Conservation (phyloP, 2,797 vertebrate species). For the Leuciscus waleckii region DNA sequence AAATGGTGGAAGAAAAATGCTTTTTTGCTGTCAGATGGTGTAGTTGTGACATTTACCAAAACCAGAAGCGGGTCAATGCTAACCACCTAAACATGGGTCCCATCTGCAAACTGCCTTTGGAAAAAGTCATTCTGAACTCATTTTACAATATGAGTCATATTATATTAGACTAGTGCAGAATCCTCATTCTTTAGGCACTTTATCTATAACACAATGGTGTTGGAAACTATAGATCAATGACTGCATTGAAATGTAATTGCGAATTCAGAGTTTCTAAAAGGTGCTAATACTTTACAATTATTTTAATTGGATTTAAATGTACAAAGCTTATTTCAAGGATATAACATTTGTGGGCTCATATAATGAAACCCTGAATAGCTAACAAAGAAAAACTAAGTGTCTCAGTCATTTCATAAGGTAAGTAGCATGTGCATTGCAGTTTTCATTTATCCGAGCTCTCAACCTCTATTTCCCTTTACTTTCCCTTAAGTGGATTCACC, state of each 20-base stretch:
- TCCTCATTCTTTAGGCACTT: not conserved
- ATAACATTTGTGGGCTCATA: not conserved
- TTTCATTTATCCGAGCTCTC: not conserved
- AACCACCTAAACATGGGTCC: not conserved
- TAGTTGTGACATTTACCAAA: not conserved
- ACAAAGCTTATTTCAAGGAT: conserved; percentile 10
- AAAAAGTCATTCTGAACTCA: not conserved
- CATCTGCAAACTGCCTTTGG: not conserved
- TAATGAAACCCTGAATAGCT: conserved; percentile 2
- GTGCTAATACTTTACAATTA: not conserved
- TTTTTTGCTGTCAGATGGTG: too few species aligned
- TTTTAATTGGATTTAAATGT: conserved; percentile 2
- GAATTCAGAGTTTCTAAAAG: conserved; percentile 5
- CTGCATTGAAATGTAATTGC: not conserved
- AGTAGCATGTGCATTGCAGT: not conserved
- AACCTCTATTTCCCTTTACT: not conserved
- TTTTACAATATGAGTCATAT: not conserved
- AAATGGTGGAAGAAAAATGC: not conserved
- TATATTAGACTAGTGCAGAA: not conserved
- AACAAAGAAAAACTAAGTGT: not conserved
- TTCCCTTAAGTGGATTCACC: not conserved
- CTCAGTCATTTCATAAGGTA: not conserved
- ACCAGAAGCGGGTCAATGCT: not conserved
- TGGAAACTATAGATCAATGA: conserved; percentile 1
- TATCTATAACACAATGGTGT: not conserved